These are phyloP conservation scores for Lomographa bimaculata DNA, from an alignment of 2,888 invertebrate genomes.

Conservation along the genomic window DNA sequence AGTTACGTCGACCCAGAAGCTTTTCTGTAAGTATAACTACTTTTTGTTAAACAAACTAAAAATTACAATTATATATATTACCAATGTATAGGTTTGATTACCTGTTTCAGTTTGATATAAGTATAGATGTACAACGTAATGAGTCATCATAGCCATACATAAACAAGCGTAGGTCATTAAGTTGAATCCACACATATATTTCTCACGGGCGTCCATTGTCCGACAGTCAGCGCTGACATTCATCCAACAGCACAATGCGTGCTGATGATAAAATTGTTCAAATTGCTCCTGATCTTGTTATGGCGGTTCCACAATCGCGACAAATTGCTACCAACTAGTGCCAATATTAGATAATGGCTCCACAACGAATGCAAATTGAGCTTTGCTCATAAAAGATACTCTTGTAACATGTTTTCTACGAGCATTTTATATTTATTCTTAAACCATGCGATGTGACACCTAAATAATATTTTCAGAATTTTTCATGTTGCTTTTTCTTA, in stretches of 20 bases:
- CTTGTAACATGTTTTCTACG: conserved; percentile 42
- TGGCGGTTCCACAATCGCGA: conserved; percentile 50
- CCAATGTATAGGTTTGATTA: too few species aligned
- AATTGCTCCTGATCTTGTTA: conserved; percentile 72
- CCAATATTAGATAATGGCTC: conserved; percentile 78
- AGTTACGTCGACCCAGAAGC: conserved; percentile 85
- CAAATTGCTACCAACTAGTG: conserved; percentile 63
- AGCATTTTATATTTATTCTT: too few species aligned
- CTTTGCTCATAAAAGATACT: conserved; percentile 44
- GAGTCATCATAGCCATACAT: too few species aligned
- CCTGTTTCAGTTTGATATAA: too few species aligned
- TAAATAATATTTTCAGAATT: too few species aligned
- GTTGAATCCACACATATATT: conserved; percentile 32
- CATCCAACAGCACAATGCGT: conserved; percentile 52
- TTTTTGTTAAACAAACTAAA: too few species aligned
- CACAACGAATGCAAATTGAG: conserved; percentile 76
- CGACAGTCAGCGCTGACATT: conserved; percentile 46
- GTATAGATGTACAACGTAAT: too few species aligned
- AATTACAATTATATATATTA: too few species aligned
- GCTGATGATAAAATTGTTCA: conserved; percentile 74
- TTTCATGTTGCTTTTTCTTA: conserved; percentile 6
- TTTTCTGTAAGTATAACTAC: conserved; percentile 84
- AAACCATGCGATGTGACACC: too few species aligned
- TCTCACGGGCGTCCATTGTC: conserved; percentile 55
- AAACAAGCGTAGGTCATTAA: conserved; percentile 28